A percentile compares a stretch with the other conserved stretches of the same genome.
Conservation (phyloP, 2,888 invertebrate genomes). For the Podabrus alpinus region DNA sequence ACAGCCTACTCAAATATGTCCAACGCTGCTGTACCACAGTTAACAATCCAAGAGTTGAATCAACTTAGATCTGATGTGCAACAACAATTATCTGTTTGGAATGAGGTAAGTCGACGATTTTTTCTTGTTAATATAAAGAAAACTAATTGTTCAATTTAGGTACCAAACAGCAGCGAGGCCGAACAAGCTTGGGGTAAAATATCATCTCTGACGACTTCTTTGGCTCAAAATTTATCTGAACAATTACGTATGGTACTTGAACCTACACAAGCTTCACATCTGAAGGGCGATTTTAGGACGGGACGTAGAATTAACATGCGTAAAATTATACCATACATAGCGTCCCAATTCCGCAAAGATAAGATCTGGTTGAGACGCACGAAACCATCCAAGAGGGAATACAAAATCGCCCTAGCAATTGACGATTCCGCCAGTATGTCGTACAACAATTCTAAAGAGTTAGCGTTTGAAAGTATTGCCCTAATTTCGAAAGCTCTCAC, state of each 20-base stretch:
- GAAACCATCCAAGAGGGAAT: constrained; percentile 92
- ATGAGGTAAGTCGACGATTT: constrained; percentile 48
- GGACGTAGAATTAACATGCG: constrained; percentile 98
- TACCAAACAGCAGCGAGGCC: constrained; percentile 56
- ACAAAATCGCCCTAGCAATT: constrained; percentile 93
- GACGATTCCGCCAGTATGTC: constrained; percentile 94
- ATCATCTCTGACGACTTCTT: constrained; percentile 61
- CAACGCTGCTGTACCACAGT: constrained; percentile 37
- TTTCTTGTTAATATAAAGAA: no score
- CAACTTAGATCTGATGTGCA: constrained; percentile 57
- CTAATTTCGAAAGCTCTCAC: constrained; percentile 88
- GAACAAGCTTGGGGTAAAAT: constrained; percentile 65
- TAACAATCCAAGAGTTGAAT: constrained; percentile 53
- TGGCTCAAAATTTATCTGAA: constrained; percentile 89
- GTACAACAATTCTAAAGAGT: constrained; percentile 85
- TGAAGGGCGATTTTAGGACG: constrained; percentile 94
- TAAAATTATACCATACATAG: constrained; percentile 97
- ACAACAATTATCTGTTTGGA: constrained; percentile 58
- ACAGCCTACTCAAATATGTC: constrained; percentile 58
- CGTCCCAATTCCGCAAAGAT: constrained; percentile 97
- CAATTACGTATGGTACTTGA: constrained; percentile 92
- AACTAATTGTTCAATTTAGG: constrained; percentile 28
- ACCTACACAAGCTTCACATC: constrained; percentile 89
- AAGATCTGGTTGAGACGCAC: constrained; percentile 98
- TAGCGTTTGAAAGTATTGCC: constrained; percentile 94